phyloP scores from a whole-genome alignment of 2,797 vertebrate species.

The Caiman crocodilus region DNA sequence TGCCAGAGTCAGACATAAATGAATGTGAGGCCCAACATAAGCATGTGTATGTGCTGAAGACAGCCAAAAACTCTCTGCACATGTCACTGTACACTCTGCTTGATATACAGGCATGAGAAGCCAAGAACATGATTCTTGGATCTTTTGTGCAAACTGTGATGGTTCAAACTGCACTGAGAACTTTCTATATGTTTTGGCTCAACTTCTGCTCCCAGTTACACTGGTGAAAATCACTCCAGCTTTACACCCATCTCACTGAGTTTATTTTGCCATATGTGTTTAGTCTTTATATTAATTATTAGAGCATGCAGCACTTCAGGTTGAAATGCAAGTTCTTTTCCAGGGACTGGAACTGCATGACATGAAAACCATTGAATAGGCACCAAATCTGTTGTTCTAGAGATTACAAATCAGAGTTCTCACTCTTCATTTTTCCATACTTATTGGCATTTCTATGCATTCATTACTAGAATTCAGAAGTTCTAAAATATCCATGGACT shows the following conservation, averaged over 20 bases:
- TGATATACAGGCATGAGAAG: background rate
- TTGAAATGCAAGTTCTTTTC: slow-evolving; percentile 37
- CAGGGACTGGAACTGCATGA: background rate
- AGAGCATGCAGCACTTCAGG: slow-evolving; percentile 8
- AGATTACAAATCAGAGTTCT: background rate
- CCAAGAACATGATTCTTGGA: slow-evolving; percentile 37
- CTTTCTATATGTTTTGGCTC: slow-evolving; percentile 62
- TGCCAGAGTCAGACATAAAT: slow-evolving; percentile 39
- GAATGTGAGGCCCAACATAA: slow-evolving; percentile 34
- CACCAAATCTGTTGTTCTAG: background rate
- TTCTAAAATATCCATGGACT: background rate
- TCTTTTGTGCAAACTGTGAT: slow-evolving; percentile 50
- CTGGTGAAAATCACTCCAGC: slow-evolving; percentile 57
- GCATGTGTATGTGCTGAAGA: slow-evolving; percentile 41
- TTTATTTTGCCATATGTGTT: slow-evolving; percentile 72
- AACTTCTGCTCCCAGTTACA: slow-evolving; percentile 36
- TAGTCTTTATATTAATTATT: slow-evolving; percentile 66
- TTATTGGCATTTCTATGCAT: background rate
- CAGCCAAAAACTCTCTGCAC: slow-evolving; percentile 62
- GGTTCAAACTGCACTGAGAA: slow-evolving; percentile 53
- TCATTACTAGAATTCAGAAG: background rate
- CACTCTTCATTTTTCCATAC: background rate
- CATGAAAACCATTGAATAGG: background rate
- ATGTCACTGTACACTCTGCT: slow-evolving; percentile 52
- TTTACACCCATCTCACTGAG: slow-evolving; percentile 57